phyloP scores from a whole-genome alignment of 2,113 vertebrate genomes.

The Bombycilla garrulus region DNA sequence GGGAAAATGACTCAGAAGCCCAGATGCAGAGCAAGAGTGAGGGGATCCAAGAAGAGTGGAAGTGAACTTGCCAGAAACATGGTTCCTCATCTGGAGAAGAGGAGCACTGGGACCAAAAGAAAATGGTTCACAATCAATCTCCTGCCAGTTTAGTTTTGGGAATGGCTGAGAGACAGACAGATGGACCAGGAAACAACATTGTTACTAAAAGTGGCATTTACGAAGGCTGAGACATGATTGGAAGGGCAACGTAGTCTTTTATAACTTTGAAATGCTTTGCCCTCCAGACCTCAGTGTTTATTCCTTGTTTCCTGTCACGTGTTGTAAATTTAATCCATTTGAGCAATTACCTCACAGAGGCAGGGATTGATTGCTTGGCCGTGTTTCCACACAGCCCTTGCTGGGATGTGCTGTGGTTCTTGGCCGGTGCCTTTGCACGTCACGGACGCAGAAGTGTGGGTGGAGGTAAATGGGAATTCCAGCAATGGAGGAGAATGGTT shows the following conservation, averaged over 20 bases:
- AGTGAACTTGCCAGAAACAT: background rate
- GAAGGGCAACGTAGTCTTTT: accelerated
- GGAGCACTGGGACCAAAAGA: background rate
- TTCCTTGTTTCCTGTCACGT: background rate
- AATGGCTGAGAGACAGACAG: background rate
- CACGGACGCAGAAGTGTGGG: accelerated
- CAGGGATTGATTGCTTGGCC: background rate
- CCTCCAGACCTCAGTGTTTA: background rate
- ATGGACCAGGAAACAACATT: background rate
- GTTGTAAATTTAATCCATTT: background rate
- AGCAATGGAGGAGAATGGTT: background rate
- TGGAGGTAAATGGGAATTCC: background rate
- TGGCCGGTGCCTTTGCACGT: background rate
- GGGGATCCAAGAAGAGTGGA: background rate
- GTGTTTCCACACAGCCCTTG: background rate
- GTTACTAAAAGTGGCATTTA: background rate
- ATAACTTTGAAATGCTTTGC: background rate
- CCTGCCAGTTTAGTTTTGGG: background rate
- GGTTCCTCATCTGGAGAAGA: accelerated
- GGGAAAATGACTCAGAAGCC: background rate
- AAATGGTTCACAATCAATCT: background rate
- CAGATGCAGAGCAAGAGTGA: background rate
- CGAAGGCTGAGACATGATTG: background rate
- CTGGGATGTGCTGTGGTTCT: background rate
- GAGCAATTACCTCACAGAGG: background rate